A percentile compares a stretch with the other conserved stretches of the same genome.
Evolutionary conservation across 2,888 invertebrate species (phyloP).

Genomic region (Omphaloscelis lunosa): DNA sequence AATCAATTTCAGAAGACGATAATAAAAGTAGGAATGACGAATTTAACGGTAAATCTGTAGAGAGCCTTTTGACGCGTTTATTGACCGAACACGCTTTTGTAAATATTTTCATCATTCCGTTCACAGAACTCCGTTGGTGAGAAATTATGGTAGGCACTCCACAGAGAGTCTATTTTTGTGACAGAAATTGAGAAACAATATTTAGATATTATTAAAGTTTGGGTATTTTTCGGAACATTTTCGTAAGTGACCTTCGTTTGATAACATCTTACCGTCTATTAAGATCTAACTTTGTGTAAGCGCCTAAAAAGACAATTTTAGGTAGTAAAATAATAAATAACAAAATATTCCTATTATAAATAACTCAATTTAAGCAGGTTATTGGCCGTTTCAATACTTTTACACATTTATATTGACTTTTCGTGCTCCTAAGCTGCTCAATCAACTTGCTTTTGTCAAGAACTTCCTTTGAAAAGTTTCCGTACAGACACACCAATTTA

Average conservation of each 20-base stretch:
- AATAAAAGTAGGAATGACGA: slow-evolving; percentile 50
- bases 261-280: too few species aligned
- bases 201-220: background rate
- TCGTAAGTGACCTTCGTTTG: background rate
- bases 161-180: slow-evolving; percentile 13
- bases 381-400: slow-evolving; percentile 56
- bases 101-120: slow-evolving; percentile 47
- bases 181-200: background rate
- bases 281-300: background rate
- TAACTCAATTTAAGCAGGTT: slow-evolving; percentile 35
- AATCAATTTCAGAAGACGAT: slow-evolving; percentile 51
- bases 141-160: slow-evolving; percentile 4
- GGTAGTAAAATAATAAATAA: slow-evolving; percentile 6
- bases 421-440: slow-evolving; percentile 73
- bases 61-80: slow-evolving; percentile 50
- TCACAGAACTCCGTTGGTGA: slow-evolving; percentile 8
- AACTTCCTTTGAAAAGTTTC: slow-evolving; percentile 85
- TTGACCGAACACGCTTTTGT: slow-evolving; percentile 63
- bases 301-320: background rate
- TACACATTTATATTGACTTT: slow-evolving; percentile 63
- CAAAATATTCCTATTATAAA: slow-evolving; percentile 27
- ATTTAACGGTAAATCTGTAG: slow-evolving; percentile 56
- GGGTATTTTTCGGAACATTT: background rate
- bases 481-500: slow-evolving; percentile 86
- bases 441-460: slow-evolving; percentile 84